Percentiles rank a stretch among this genome's conserved stretches.
Evolutionary conservation across 2,888 invertebrate species (phyloP).

Genomic region (Dryomyza anilis): DNA sequence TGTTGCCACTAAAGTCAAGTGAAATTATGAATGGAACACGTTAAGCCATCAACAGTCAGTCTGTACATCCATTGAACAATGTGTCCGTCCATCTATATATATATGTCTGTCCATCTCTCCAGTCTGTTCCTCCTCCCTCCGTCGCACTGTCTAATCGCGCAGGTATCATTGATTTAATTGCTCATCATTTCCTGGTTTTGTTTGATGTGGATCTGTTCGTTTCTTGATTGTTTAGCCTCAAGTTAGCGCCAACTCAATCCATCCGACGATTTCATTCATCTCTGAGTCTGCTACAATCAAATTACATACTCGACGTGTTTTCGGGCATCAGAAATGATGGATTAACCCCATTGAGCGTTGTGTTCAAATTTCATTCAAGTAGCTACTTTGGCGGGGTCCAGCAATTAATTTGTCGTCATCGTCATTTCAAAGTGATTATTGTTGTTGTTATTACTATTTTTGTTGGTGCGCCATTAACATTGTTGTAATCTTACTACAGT

Average conservation of each 20-base stretch:
- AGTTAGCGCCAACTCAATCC: conserved; percentile 42
- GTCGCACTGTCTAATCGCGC: neutral
- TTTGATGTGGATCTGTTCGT: conserved; percentile 39
- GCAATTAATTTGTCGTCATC: conserved; percentile 34
- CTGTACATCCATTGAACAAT: neutral
- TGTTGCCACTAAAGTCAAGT: conserved; percentile 1
- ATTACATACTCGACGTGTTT: neutral
- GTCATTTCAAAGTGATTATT: neutral
- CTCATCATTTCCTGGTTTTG: conserved; percentile 60
- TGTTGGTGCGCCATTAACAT: neutral
- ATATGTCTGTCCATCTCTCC: neutral
- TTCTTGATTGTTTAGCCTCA: conserved; percentile 32
- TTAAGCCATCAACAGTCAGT: neutral
- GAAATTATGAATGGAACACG: conserved; percentile 36
- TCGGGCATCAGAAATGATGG: conserved; percentile 41
- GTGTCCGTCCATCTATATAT: neutral
- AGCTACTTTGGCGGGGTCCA: conserved; percentile 27
- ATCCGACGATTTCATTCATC: conserved; percentile 18
- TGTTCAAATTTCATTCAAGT: conserved; percentile 17
- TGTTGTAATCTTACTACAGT: neutral
- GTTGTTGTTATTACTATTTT: neutral
- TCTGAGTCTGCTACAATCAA: neutral
- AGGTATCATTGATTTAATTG: conserved; percentile 58
- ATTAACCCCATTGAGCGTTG: conserved; percentile 50
- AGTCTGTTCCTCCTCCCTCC: neutral